Percentiles rank a stretch among this genome's conserved stretches.
phyloP scores from a whole-genome alignment of 2,113 vertebrate genomes.

The Gobio gobio region DNA sequence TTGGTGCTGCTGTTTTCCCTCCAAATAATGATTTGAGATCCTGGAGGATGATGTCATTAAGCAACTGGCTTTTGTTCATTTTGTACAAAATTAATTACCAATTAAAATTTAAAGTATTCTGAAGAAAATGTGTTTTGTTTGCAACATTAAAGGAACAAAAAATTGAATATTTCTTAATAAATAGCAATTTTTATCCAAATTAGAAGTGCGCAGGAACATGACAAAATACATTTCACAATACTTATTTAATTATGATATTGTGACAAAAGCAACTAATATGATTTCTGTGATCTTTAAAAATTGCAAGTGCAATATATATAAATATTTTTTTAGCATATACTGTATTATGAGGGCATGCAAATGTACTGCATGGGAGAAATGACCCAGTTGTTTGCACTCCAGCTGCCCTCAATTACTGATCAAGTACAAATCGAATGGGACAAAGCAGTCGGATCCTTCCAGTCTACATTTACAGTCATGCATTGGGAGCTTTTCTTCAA shows the following conservation, averaged over 20 bases:
- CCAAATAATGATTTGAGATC: neutral
- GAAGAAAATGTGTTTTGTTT: too few relatives aligned
- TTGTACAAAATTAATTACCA: neutral
- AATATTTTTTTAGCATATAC: too few relatives aligned
- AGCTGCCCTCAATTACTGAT: neutral
- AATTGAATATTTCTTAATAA: neutral
- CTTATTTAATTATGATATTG: neutral
- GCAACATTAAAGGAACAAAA: neutral
- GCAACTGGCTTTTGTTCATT: neutral
- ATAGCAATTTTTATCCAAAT: neutral
- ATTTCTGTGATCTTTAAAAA: neutral
- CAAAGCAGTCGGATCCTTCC: neutral
- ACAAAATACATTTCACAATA: neutral
- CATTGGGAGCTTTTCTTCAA: neutral
- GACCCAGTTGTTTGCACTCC: neutral
- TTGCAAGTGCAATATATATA: neutral
- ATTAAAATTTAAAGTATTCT: neutral
- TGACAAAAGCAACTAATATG: neutral
- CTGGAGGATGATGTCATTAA: neutral
- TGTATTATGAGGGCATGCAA: neutral
- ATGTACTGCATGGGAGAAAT: neutral
- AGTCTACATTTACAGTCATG: neutral
- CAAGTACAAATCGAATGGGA: neutral
- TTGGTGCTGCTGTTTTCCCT: too few relatives aligned
- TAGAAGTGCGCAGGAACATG: neutral